Conservation (phyloP, 2,888 invertebrate species). For the Eristalis pertinax region DNA sequence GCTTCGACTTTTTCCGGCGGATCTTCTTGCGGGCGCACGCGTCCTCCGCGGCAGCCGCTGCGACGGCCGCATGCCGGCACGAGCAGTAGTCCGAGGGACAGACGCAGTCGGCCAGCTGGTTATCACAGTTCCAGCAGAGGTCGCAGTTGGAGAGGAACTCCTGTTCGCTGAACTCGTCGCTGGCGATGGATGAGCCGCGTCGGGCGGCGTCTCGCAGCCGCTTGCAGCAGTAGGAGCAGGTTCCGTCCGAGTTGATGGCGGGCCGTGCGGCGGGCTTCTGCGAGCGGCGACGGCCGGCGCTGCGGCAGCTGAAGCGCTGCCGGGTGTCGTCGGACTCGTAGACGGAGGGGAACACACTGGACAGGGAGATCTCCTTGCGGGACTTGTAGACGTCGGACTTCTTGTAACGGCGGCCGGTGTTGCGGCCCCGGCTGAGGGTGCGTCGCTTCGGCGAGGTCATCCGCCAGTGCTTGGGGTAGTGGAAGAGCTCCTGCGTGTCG, state of each 20-base stretch:
- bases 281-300: conserved; percentile 38
- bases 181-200: conserved; percentile 72
- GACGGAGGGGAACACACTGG: conserved; percentile 74
- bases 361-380: conserved; percentile 72
- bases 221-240: conserved; percentile 71
- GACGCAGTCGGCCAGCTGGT: conserved; percentile 73
- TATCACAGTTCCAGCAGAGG: conserved; percentile 75
- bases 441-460: conserved; percentile 65
- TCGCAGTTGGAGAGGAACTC: conserved; percentile 75
- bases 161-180: conserved; percentile 75
- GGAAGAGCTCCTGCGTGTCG: conserved; percentile 64
- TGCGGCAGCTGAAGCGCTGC: conserved; percentile 16
- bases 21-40: conserved; percentile 71
- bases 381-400: conserved; percentile 66
- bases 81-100: conserved; percentile 67
- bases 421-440: conserved; percentile 37
- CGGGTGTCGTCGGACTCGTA: conserved; percentile 56
- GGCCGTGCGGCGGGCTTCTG: conserved; percentile 24
- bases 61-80: conserved; percentile 43
- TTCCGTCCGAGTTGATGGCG: conserved; percentile 61
- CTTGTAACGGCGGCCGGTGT: conserved; percentile 64
- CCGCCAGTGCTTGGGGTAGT: conserved; percentile 73
- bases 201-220: conserved; percentile 45
- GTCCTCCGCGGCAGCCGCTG: conserved; percentile 36
- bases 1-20: conserved; percentile 73